phyloP scores from a whole-genome alignment of 2,113 vertebrate species.

The Cavia porcellus region DNA sequence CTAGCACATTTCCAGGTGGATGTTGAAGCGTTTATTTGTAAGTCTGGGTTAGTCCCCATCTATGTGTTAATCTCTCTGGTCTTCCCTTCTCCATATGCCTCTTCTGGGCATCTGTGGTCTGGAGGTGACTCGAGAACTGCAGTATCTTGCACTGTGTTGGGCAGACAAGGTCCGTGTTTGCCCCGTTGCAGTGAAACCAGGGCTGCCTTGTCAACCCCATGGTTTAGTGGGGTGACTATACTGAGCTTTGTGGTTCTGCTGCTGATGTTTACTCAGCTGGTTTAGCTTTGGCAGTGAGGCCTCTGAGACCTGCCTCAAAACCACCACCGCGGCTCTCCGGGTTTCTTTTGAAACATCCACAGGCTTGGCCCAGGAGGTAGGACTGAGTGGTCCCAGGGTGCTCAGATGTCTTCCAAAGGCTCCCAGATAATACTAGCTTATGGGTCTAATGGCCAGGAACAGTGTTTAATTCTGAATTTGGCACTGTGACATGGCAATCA shows the following conservation, averaged over 20 bases:
- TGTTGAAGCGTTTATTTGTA: constrained; percentile 71
- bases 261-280: constrained; percentile 52
- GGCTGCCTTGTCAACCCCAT: not conserved
- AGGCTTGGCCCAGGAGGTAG: not conserved
- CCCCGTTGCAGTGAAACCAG: constrained; percentile 36
- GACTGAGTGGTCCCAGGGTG: not conserved
- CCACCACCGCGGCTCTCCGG: not conserved
- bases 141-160: constrained; percentile 19
- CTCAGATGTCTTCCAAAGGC: not conserved
- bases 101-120: constrained; percentile 63
- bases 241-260: not conserved
- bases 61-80: constrained; percentile 61
- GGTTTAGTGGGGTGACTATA: not conserved
- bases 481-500: not conserved
- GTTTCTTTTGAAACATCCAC: constrained; percentile 42
- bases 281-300: constrained; percentile 56
- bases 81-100: constrained; percentile 55
- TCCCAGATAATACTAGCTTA: not conserved
- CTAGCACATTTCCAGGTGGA: constrained; percentile 74
- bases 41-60: constrained; percentile 64
- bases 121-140: constrained; percentile 60
- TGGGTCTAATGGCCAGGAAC: not conserved
- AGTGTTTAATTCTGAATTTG: not conserved
- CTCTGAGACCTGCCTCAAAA: constrained; percentile 30
- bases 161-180: constrained; percentile 8